Conservation (phyloP, 2,888 invertebrate species). For the Caenorhabditis zanzibari region DNA sequence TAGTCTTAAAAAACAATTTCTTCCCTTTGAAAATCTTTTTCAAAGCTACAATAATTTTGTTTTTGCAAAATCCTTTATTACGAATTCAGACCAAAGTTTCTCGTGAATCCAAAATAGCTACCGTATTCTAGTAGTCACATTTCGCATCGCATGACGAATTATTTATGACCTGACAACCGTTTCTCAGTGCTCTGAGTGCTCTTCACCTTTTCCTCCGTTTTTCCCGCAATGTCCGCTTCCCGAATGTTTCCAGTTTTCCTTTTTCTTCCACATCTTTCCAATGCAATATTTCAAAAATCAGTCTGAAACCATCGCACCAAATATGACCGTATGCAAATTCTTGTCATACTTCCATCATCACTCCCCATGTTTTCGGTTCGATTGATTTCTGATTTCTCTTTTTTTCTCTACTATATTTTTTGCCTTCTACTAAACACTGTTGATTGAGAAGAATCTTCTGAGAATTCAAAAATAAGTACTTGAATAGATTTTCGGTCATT, state of each 20-base stretch:
- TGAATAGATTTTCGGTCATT: conserved; percentile 34
- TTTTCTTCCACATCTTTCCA: background rate
- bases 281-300: conserved; percentile 22
- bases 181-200: conserved; percentile 16
- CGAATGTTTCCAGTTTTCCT: conserved; percentile 7
- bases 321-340: conserved; percentile 21
- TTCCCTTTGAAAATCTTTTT: background rate
- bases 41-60: background rate
- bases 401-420: conserved; percentile 2
- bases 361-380: conserved; percentile 16
- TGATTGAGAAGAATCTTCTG: background rate
- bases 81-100: conserved; percentile 1
- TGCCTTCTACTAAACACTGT: conserved; percentile 21
- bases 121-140: conserved; percentile 10
- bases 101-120: conserved; percentile 9
- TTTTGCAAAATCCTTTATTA: conserved; percentile 13
- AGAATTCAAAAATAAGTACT: background rate
- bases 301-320: conserved; percentile 1
- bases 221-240: background rate
- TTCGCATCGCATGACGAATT: conserved; percentile 17
- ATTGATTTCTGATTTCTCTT: conserved; percentile 31
- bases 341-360: conserved; percentile 3
- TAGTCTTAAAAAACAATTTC: conserved; percentile 22
- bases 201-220: background rate
- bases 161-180: conserved; percentile 32